Evolutionary conservation across 2,797 vertebrate genomes (phyloP).

Genomic region (Intellagama lesueurii): DNA sequence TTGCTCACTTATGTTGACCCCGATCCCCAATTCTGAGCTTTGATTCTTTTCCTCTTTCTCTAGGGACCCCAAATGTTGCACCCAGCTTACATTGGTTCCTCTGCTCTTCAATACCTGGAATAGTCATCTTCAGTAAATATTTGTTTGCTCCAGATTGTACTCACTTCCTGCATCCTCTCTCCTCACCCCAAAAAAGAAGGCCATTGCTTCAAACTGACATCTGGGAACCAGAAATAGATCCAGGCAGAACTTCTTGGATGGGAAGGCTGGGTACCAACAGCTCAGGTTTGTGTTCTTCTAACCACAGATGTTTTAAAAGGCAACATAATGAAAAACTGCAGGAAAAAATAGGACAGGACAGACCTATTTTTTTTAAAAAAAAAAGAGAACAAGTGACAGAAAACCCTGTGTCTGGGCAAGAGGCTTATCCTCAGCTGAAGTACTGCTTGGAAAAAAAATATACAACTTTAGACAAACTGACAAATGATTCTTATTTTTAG

Average conservation of each 20-base stretch:
- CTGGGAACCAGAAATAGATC: constrained; percentile 65
- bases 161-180: constrained; percentile 46
- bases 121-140: constrained; percentile 4
- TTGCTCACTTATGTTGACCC: background rate
- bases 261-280: background rate
- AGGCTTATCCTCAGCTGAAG: constrained; percentile 52
- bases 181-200: background rate
- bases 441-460: constrained; percentile 41
- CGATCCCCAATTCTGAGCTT: background rate
- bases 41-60: background rate
- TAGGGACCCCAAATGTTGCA: background rate
- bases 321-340: constrained; percentile 63
- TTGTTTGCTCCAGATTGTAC: constrained; percentile 49
- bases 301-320: constrained; percentile 64
- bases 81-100: background rate
- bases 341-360: constrained; percentile 64
- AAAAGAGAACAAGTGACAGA: constrained; percentile 64
- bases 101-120: background rate
- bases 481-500: constrained; percentile 42
- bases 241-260: background rate
- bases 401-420: constrained; percentile 67
- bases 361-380: constrained; percentile 69
- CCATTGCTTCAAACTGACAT: constrained; percentile 52
- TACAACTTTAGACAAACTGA: constrained; percentile 49
- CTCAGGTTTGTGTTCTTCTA: constrained; percentile 58